A percentile compares a stretch with the other conserved stretches of the same genome.
These are phyloP conservation scores for Macropodus opercularis DNA, from an alignment of 2,797 vertebrate species.

Conservation along the genomic window DNA sequence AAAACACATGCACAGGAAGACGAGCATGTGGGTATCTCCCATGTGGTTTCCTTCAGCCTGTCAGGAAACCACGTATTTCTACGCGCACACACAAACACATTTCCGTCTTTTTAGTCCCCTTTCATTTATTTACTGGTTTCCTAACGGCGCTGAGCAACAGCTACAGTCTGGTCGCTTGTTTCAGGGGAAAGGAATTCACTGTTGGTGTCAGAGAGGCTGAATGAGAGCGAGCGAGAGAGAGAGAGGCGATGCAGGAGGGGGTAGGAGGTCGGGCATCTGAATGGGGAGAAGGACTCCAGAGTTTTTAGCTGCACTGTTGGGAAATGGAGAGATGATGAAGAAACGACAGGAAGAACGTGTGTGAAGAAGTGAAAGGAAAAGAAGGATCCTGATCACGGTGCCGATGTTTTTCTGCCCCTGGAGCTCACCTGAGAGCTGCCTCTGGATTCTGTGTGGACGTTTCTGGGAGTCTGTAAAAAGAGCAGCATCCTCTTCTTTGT, in stretches of 20 bases:
- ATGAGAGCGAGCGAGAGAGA: conserved; percentile 6
- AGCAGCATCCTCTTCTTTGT: background rate
- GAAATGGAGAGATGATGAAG: conserved; percentile 56
- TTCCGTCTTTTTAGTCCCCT: conserved; percentile 48
- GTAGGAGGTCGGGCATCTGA: conserved; percentile 38
- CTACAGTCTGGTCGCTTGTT: conserved; percentile 74
- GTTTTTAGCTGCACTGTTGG: conserved; percentile 48
- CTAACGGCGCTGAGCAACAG: conserved; percentile 53
- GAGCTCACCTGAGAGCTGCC: no score
- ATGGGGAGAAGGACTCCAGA: conserved; percentile 44
- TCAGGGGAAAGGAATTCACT: conserved; percentile 84
- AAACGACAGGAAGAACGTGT: no score
- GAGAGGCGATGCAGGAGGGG: conserved; percentile 5
- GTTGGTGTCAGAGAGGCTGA: conserved; percentile 56
- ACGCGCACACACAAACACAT: conserved; percentile 12
- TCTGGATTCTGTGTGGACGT: background rate
- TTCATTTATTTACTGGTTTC: conserved; percentile 54
- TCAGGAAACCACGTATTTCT: background rate
- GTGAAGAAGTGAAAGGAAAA: conserved; percentile 39
- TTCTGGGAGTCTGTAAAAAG: background rate
- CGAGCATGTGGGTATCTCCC: conserved; percentile 17
- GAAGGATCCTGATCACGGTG: background rate
- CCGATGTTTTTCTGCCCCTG: no score
- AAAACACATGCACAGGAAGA: conserved; percentile 47
- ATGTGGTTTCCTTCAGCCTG: conserved; percentile 52